phyloP scores from a whole-genome alignment of 2,888 invertebrate genomes.

The Apoderus coryli region DNA sequence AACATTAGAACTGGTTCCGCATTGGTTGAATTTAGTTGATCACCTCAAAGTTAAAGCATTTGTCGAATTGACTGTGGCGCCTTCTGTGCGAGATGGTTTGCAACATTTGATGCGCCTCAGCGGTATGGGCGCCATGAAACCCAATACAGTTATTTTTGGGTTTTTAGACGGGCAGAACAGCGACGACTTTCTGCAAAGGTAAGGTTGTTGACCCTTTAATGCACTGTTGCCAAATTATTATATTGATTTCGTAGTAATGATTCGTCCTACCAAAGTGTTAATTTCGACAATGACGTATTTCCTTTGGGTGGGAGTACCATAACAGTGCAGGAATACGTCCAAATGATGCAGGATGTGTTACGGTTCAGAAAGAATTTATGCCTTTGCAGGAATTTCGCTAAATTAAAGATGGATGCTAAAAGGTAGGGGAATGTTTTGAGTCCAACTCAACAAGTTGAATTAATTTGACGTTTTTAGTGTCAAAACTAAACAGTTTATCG shows the following conservation, averaged over 20 bases:
- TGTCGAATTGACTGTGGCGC: constrained; percentile 81
- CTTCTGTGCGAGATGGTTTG: constrained; percentile 75
- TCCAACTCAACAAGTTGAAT: background rate
- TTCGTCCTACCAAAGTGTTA: constrained; percentile 45
- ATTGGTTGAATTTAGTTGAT: constrained; percentile 90
- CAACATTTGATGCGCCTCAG: constrained; percentile 82
- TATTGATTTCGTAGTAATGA: constrained; percentile 32
- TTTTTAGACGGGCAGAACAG: constrained; percentile 70
- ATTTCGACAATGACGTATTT: constrained; percentile 41
- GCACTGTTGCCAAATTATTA: background rate
- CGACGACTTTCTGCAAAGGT: constrained; percentile 66
- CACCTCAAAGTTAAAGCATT: constrained; percentile 94
- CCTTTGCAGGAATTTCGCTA: constrained; percentile 81
- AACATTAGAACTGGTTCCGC: constrained; percentile 60
- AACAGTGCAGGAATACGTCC: constrained; percentile 52
- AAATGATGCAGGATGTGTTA: constrained; percentile 74
- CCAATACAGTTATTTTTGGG: constrained; percentile 91
- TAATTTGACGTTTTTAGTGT: constrained; percentile 34
- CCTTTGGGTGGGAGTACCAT: constrained; percentile 33
- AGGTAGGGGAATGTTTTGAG: constrained; percentile 34
- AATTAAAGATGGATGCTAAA: constrained; percentile 61
- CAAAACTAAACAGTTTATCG: constrained; percentile 62
- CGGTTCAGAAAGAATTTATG: constrained; percentile 91
- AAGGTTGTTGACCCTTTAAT: constrained; percentile 1
- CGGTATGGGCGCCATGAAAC: constrained; percentile 98